Conservation (phyloP, 2,888 invertebrate species). For the Encarsia formosa region DNA sequence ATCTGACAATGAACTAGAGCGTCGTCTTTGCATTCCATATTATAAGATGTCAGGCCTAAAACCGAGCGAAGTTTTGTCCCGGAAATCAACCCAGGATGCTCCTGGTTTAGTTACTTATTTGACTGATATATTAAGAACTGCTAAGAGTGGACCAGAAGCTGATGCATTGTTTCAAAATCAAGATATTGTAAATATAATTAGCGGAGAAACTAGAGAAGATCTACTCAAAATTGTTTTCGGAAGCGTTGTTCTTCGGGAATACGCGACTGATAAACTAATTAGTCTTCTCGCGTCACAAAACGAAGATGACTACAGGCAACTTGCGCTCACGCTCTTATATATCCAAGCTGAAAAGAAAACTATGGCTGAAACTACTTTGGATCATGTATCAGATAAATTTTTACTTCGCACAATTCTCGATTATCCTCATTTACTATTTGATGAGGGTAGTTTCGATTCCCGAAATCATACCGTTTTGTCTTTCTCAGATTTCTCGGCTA, state of each 20-base stretch:
- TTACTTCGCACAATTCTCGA: conserved; percentile 49
- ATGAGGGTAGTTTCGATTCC: conserved; percentile 48
- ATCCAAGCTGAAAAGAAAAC: conserved; percentile 55
- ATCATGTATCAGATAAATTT: conserved; percentile 49
- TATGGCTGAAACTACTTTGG: conserved; percentile 52
- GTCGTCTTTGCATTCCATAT: conserved; percentile 54
- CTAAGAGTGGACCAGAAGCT: conserved; percentile 51
- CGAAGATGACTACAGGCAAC: conserved; percentile 45
- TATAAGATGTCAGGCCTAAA: conserved; percentile 56
- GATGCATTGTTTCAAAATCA: conserved; percentile 51
- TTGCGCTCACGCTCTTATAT: conserved; percentile 54
- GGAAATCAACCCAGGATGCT: conserved; percentile 41
- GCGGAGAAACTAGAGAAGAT: conserved; percentile 44
- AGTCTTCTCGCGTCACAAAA: conserved; percentile 47
- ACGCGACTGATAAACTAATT: conserved; percentile 57
- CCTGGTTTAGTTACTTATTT: conserved; percentile 44
- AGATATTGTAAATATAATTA: conserved; percentile 45
- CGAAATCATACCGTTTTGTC: conserved; percentile 47
- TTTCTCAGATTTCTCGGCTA: conserved; percentile 57
- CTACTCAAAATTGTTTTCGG: conserved; percentile 55
- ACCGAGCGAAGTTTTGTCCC: conserved; percentile 53
- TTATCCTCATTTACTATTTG: conserved; percentile 56
- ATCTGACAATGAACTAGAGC: conserved; percentile 48
- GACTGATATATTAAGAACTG: conserved; percentile 46
- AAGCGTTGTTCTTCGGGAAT: conserved; percentile 55